Percentiles rank a stretch among this genome's conserved stretches.
Evolutionary conservation across 1,140 invertebrate species (phyloP).

Genomic region (Papilio polyxenes): DNA sequence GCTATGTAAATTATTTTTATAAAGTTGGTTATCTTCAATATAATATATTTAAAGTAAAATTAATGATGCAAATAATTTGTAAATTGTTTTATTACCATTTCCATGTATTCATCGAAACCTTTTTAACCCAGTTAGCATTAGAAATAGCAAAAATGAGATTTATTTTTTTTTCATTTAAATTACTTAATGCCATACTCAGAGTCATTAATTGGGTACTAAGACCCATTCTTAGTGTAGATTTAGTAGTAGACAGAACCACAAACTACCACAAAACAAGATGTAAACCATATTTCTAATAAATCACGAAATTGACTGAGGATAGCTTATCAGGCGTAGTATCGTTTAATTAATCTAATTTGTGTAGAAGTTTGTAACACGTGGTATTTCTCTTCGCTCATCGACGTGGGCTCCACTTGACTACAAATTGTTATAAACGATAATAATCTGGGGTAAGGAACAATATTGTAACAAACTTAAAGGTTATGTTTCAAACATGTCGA

Average conservation of each 20-base stretch:
- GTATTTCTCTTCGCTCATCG: slow-evolving; percentile 7
- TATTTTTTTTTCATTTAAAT: neutral
- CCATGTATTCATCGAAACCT: neutral
- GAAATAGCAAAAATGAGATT: neutral
- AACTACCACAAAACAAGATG: neutral
- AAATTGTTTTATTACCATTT: neutral
- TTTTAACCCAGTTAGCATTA: neutral
- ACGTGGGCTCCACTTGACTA: slow-evolving; percentile 17
- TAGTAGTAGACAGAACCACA: neutral
- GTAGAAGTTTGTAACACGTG: slow-evolving; percentile 18
- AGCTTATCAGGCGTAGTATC: neutral
- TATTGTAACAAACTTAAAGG: neutral
- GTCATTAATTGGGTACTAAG: neutral
- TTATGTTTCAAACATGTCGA: slow-evolving; percentile 18
- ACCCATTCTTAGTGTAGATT: neutral
- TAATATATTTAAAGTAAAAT: no score
- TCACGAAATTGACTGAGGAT: neutral
- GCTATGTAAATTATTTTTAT: slow-evolving; percentile 1
- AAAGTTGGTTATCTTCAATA: slow-evolving; percentile 15
- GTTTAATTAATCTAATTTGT: slow-evolving; percentile 15
- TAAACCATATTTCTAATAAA: neutral
- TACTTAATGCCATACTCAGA: neutral
- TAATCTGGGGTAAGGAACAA: slow-evolving; percentile 2
- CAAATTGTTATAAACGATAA: slow-evolving; percentile 17
- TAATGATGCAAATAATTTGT: neutral